Conservation (phyloP, 2,888 invertebrate species). For the Nemotelus nigrinus region DNA sequence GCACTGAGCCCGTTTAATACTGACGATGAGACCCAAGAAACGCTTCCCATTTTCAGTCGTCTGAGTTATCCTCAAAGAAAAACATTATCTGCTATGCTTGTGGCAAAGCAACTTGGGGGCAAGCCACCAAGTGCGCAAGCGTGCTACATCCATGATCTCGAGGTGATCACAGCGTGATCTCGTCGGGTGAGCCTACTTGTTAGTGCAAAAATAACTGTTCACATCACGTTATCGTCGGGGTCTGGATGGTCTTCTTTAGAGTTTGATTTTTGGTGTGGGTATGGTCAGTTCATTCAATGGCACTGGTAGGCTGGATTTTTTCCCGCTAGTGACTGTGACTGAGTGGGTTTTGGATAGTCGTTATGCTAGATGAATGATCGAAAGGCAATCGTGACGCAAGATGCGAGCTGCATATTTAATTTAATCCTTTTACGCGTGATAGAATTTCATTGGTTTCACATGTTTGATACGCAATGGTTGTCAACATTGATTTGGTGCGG, state of each 20-base stretch:
- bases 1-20: neutral
- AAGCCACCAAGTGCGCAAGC: neutral
- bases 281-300: constrained; percentile 33
- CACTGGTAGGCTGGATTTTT: neutral
- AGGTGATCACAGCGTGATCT: constrained; percentile 38
- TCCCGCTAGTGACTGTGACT: no score
- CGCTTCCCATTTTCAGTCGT: constrained; percentile 38
- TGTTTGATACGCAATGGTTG: no score
- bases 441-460: no score
- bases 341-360: no score
- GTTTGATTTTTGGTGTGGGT: constrained; percentile 22
- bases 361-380: no score
- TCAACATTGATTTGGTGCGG: no score
- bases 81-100: neutral
- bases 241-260: neutral
- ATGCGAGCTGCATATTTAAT: no score
- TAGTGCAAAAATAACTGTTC: constrained; percentile 39
- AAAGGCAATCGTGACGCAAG: no score
- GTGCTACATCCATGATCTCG: constrained; percentile 11
- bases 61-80: neutral
- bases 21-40: neutral
- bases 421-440: no score
- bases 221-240: neutral
- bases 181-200: constrained; percentile 39
- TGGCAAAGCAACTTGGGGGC: neutral